Evolutionary conservation across 2,113 vertebrate genomes (phyloP).

Genomic region (Rhinoptilus africanus): DNA sequence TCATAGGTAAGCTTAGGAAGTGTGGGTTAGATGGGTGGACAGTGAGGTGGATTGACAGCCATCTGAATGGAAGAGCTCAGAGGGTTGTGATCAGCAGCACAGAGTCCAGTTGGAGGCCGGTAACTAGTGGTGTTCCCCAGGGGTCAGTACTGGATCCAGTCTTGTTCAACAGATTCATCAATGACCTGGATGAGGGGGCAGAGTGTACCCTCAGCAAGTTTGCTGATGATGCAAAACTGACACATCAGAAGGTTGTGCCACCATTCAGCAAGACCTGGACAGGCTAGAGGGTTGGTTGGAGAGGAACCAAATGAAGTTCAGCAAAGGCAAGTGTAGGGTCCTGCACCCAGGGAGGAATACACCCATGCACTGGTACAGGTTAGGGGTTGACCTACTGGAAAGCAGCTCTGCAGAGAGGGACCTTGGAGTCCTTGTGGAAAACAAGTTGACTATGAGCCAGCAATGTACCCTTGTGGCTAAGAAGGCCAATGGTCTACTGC

Average conservation of each 20-base stretch:
- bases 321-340: background rate
- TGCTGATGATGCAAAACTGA: background rate
- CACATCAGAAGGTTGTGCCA: background rate
- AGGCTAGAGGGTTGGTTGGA: background rate
- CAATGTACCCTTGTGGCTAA: background rate
- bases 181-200: background rate
- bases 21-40: background rate
- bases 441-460: background rate
- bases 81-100: background rate
- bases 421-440: background rate
- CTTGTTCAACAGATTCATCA: background rate
- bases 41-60: background rate
- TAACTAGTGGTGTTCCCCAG: background rate
- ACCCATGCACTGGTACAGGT: background rate
- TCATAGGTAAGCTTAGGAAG: background rate
- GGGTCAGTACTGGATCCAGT: background rate
- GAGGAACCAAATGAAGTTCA: background rate
- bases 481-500: background rate
- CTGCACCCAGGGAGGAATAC: background rate
- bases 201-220: background rate
- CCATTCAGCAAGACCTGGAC: background rate
- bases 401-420: background rate
- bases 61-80: background rate
- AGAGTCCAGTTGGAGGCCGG: background rate
- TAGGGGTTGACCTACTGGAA: background rate